phyloP scores from a whole-genome alignment of 2,888 invertebrate species.

The Caenorhabditis angaria region DNA sequence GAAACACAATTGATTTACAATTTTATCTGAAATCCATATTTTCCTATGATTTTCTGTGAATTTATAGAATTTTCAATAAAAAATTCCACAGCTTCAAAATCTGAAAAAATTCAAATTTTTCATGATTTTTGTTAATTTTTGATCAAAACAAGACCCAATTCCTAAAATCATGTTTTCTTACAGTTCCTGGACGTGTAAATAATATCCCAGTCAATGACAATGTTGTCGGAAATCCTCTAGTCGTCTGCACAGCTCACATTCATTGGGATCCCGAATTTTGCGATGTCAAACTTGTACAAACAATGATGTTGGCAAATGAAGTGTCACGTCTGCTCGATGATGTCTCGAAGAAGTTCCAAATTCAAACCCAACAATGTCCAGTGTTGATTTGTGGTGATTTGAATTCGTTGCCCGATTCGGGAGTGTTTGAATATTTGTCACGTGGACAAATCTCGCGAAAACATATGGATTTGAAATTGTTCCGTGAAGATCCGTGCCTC shows the following conservation, averaged over 20 bases:
- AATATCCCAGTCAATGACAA: slow-evolving; percentile 73
- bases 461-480: slow-evolving; percentile 94
- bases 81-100: no score
- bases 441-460: slow-evolving; percentile 88
- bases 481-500: slow-evolving; percentile 74
- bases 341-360: slow-evolving; percentile 80
- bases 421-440: slow-evolving; percentile 93
- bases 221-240: slow-evolving; percentile 83
- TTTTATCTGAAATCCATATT: no score
- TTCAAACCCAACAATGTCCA: slow-evolving; percentile 82
- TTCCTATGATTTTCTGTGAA: no score
- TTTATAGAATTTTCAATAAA: no score
- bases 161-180: background rate
- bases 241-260: slow-evolving; percentile 97
- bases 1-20: no score
- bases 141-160: background rate
- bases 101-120: no score
- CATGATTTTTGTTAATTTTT: no score
- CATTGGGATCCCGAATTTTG: slow-evolving; percentile 99
- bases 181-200: slow-evolving; percentile 25
- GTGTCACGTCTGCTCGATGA: slow-evolving; percentile 87
- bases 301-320: slow-evolving; percentile 97
- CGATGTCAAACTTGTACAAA: slow-evolving; percentile 98
- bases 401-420: slow-evolving; percentile 96
- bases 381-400: slow-evolving; percentile 95